A percentile compares a stretch with the other conserved stretches of the same genome.
Conservation (phyloP, 2,888 invertebrate species). For the Exocentrus adspersus region DNA sequence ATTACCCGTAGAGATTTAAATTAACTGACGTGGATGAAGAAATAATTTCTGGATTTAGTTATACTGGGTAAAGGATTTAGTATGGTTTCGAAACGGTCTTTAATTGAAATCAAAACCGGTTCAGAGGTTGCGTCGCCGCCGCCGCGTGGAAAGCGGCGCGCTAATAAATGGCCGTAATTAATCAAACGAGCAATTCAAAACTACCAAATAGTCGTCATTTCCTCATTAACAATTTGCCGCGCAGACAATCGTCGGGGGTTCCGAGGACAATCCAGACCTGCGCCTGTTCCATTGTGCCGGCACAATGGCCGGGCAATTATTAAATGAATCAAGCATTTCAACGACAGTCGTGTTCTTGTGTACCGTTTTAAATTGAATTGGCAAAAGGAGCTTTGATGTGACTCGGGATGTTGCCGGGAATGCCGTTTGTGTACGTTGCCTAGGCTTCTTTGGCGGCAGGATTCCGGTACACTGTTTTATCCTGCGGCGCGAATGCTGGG, state of each 20-base stretch:
- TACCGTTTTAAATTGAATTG: conserved; percentile 41
- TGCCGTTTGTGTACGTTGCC: conserved; percentile 10
- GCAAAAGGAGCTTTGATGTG: conserved; percentile 26
- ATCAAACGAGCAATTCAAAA: conserved; percentile 39
- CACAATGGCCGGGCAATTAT: conserved; percentile 44
- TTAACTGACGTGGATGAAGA: conserved; percentile 41
- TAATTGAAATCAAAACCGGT: neutral
- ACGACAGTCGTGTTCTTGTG: conserved; percentile 33
- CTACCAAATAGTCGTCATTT: conserved; percentile 41
- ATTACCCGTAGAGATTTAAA: conserved; percentile 57
- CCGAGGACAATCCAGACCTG: conserved; percentile 39
- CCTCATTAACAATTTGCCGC: conserved; percentile 42
- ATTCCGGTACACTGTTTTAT: conserved; percentile 6
- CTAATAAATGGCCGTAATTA: conserved; percentile 26
- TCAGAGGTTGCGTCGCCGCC: too few relatives aligned
- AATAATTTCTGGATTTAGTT: too few relatives aligned
- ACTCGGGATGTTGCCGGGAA: conserved; percentile 22
- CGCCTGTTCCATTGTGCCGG: conserved; percentile 40
- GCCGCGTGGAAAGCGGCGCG: neutral
- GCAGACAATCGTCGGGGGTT: conserved; percentile 38
- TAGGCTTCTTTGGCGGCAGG: neutral
- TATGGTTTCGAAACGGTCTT: too few relatives aligned
- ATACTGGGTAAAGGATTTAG: too few relatives aligned
- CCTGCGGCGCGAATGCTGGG: neutral
- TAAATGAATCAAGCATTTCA: conserved; percentile 42